Base-by-base conservation (phyloP, 2,888 invertebrate species). In the Autographa gamma region DNA sequence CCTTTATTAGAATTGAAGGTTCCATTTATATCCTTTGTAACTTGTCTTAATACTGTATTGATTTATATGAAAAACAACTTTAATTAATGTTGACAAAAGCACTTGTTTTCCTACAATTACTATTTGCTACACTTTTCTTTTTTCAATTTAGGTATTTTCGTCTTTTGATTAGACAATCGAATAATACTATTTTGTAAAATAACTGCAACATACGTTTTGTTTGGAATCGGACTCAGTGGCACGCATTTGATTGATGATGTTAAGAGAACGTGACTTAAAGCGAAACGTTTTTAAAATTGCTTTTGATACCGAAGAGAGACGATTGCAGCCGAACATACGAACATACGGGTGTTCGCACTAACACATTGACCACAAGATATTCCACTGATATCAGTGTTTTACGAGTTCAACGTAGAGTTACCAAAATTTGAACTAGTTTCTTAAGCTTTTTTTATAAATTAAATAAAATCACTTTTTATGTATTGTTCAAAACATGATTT, bases 161-260 rank as follows among this genome's bases (percentile, higher is more conserved):
- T 38, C 2, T 38, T 13, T 25, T 56, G 8, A 56, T n/a, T 59
- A 67, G 74, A 58, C 11, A 67, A 60, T 18, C 48, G 11, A 11
- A 41, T 2, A 66, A 25, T 4, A 8, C 54, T 52, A 5, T 58
- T 65, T 41, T 13, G 14, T 25, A 19, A 63, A 4, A 16, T 2
- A 2, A 59, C 74, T 31, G 25, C 63, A 31, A 14, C 76, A 65
- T 38, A 63, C 32, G 59, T 73, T 76, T 76, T 79, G 76, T 79
- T 73, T 31, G 61, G 32, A 68, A 66, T 69, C 78, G 76, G 67
- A 59, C 69, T n/a, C 63, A 54, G 66, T 64, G 76, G 69, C 72
- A 71, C 79, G 69, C 77, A 69, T 76, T 79, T 89, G 90, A 90
- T 90, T 88, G 89, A 90, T 89, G 90, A 80, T 86, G 82, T 87